Percentiles rank a stretch among this genome's conserved stretches.
phyloP scores from a whole-genome alignment of 2,113 vertebrate species.

The Labeo rohita region DNA sequence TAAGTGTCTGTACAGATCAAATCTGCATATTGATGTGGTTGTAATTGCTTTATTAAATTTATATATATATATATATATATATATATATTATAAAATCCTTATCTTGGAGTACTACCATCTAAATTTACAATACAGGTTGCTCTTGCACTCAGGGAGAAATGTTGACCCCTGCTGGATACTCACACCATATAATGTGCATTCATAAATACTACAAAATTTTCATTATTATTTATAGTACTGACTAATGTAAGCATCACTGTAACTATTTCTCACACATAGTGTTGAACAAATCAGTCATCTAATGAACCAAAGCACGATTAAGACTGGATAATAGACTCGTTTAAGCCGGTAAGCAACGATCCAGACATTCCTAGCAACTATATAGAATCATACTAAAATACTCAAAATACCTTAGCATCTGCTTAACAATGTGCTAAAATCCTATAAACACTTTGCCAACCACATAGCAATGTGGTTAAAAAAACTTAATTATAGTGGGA shows the following conservation, averaged over 20 bases:
- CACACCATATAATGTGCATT: not conserved
- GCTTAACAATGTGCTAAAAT: not conserved
- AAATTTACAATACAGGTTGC: not conserved
- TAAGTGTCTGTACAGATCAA: not conserved
- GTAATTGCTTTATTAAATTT: not conserved
- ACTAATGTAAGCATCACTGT: not conserved
- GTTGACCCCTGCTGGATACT: conserved; percentile 43
- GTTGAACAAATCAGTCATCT: not conserved
- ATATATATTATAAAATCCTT: not conserved
- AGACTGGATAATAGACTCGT: not conserved
- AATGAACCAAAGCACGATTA: not conserved
- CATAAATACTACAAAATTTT: not conserved
- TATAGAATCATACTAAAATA: not conserved
- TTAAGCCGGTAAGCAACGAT: not conserved
- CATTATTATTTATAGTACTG: not conserved
- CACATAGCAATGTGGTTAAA: not conserved
- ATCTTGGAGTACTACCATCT: not conserved
- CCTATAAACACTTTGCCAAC: not conserved
- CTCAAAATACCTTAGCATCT: not conserved
- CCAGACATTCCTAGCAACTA: not conserved
- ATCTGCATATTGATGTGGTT: not conserved
- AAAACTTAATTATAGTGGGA: not conserved
- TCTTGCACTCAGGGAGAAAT: not conserved
- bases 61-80: no score
- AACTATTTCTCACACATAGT: not conserved